Conservation (phyloP, 1,140 invertebrate genomes). For the Mycetomoellerius zeteki region DNA sequence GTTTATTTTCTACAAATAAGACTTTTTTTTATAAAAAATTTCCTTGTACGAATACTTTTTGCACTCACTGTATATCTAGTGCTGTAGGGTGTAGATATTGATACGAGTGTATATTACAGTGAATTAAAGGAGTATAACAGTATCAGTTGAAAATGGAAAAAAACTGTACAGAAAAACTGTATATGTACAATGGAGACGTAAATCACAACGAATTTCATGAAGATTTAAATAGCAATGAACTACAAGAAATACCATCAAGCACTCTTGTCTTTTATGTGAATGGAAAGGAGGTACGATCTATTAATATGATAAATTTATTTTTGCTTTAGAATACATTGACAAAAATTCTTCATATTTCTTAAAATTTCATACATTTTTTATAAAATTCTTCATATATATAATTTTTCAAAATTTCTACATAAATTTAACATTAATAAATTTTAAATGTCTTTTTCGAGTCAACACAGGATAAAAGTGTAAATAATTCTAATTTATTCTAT, state of each 20-base stretch:
- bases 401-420: too few relatives aligned
- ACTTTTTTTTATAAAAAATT: too few relatives aligned
- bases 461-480: too few relatives aligned
- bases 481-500: too few relatives aligned
- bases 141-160: conserved; percentile 16
- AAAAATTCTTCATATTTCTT: too few relatives aligned
- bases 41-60: too few relatives aligned
- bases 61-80: too few relatives aligned
- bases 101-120: neutral
- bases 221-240: neutral
- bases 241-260: conserved; percentile 36
- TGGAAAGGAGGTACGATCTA: conserved; percentile 84
- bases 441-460: too few relatives aligned
- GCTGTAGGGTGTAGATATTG: neutral
- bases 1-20: too few relatives aligned
- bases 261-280: conserved; percentile 85
- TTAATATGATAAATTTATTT: neutral
- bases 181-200: conserved; percentile 5
- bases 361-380: too few relatives aligned
- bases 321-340: neutral
- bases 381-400: neutral
- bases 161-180: neutral
- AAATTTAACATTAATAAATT: too few relatives aligned
- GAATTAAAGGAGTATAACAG: neutral
- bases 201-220: neutral